Percentiles rank a stretch among this genome's conserved stretches.
Conservation (phyloP, 2,888 invertebrate genomes). For the Zhengitettix transpicula region DNA sequence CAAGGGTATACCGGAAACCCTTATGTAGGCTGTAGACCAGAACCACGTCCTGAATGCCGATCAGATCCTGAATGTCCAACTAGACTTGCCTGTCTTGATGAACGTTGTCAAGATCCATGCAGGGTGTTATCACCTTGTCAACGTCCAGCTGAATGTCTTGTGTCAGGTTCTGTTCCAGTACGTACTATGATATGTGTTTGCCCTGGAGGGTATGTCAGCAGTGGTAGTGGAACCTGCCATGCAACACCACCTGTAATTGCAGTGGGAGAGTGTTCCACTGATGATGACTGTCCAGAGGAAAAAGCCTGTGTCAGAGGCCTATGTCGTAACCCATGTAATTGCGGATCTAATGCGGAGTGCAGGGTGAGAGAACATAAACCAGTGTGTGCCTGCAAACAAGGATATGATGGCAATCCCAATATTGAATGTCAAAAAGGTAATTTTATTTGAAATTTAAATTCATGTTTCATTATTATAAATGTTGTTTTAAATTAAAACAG, state of each 20-base stretch:
- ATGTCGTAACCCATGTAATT: conserved; percentile 70
- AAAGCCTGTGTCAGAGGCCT: conserved; percentile 64
- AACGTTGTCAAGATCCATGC: conserved; percentile 66
- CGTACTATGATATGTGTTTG: conserved; percentile 82
- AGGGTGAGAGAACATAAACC: conserved; percentile 72
- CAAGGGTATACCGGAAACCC: conserved; percentile 58
- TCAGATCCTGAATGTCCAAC: conserved; percentile 70
- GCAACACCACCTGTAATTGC: conserved; percentile 46
- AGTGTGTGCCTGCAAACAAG: conserved; percentile 67
- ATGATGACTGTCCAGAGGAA: conserved; percentile 60
- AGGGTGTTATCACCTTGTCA: conserved; percentile 59
- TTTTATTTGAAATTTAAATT: neutral
- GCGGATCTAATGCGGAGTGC: conserved; percentile 72
- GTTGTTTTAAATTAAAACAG: too few relatives aligned
- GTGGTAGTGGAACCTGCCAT: conserved; percentile 63
- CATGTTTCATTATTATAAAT: too few relatives aligned
- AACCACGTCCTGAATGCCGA: conserved; percentile 56
- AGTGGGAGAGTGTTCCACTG: conserved; percentile 52
- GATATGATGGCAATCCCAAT: conserved; percentile 72
- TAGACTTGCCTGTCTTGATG: conserved; percentile 52
- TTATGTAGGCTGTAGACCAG: conserved; percentile 60
- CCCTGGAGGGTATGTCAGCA: conserved; percentile 73
- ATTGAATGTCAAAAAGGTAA: conserved; percentile 54
- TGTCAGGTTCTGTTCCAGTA: conserved; percentile 64
- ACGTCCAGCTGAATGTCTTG: conserved; percentile 62